phyloP scores from a whole-genome alignment of 2,888 invertebrate species.

The Pseudococcus viburni region DNA sequence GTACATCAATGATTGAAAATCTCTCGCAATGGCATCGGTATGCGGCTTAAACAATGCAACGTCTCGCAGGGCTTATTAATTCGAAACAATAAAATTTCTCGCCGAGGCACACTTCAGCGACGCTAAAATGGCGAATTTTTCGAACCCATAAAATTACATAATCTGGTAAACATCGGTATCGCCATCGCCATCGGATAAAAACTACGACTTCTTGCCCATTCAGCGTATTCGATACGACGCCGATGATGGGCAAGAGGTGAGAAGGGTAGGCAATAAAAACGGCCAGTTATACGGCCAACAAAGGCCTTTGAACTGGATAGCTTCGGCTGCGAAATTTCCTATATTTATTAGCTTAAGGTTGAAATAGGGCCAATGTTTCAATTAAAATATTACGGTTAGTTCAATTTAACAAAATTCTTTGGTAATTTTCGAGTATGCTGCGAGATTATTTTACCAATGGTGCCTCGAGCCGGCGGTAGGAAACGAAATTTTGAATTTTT shows the following conservation, averaged over 20 bases:
- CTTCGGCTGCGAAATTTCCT: constrained; percentile 33
- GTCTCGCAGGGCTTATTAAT: background rate
- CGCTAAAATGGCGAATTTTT: background rate
- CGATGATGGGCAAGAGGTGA: background rate
- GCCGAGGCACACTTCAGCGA: background rate
- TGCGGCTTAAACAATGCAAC: background rate
- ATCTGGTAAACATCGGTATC: constrained; percentile 32
- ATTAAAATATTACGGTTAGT: constrained; percentile 47
- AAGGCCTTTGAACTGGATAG: constrained; percentile 56
- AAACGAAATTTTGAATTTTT: background rate
- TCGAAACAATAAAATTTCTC: background rate
- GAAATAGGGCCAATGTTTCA: constrained; percentile 55
- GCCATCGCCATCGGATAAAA: constrained; percentile 20
- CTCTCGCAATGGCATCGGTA: background rate
- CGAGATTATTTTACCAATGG: background rate
- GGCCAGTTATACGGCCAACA: constrained; percentile 37
- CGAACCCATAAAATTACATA: constrained; percentile 30
- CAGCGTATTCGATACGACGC: constrained; percentile 17
- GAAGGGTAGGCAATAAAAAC: constrained; percentile 29
- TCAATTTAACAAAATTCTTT: constrained; percentile 33
- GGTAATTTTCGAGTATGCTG: constrained; percentile 24
- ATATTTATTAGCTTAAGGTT: constrained; percentile 47
- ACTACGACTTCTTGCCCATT: constrained; percentile 30
- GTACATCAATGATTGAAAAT: background rate
- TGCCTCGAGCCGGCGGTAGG: background rate